Evolutionary conservation across 2,888 invertebrate genomes (phyloP), one percentile per base, ranked within the genome.

Genomic region (Cephonodes hylas): DNA sequence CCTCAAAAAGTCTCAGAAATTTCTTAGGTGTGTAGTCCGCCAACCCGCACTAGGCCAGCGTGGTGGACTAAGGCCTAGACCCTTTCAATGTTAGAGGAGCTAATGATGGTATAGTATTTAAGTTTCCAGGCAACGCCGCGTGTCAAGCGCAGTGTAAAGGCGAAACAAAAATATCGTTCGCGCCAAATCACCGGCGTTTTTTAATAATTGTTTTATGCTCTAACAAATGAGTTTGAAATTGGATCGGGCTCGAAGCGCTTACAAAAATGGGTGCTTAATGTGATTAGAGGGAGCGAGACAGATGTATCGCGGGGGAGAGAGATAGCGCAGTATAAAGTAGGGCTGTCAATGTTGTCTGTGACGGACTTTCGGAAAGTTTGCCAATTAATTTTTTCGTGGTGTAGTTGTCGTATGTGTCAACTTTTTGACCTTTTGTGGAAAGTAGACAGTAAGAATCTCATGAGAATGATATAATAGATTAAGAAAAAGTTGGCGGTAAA

Each of bases 161-260:
- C 81, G 84, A 87, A 88, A 84, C 78, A 85, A 80, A 84, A 86
- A 88, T 90, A 91, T 89, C 57, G 90, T 85, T 85, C 81, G 80
- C 80, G 76, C 74, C 84, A 86, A 90, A 88, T 91, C 89, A 85
- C 89, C 79, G 85, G 85, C 84, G 89, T 91, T 91, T 91, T 92
- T 91, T 91, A 91, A 91, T 92, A 92, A 92, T 92, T 91, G 91
- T 86, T 91, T 91, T 91, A 92, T 86, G 83, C 85, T 84, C 82
- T 91, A 91, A 94, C 94, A 94, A 94, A 94, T 94, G 94, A 94
- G 93, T 94, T 94, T 94, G 94, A 93, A 94, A 94, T 94, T 94
- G 94, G 92, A 94, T 94, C 93, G 87, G 90, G 90, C 90, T 88
- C 86, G 76, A 73, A 86, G 88, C 91, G 90, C 90, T 88, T 84